phyloP scores from a whole-genome alignment of 2,797 vertebrate genomes.

The Streptopelia turtur region DNA sequence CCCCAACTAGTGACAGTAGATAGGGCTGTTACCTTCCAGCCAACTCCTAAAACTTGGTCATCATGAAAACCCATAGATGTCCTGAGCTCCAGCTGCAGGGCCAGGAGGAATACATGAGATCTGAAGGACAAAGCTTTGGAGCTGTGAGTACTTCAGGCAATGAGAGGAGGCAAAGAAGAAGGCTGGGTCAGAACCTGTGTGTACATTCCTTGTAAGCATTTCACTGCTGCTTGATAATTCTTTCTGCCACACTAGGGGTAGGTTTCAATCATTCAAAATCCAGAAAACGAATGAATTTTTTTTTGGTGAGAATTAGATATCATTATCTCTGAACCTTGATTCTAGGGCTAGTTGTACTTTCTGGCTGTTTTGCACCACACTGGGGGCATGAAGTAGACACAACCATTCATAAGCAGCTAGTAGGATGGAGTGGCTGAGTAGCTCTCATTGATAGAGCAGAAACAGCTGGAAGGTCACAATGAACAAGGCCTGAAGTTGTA shows the following conservation, averaged over 20 bases:
- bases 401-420: background rate
- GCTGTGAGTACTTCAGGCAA: background rate
- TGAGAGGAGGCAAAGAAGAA: background rate
- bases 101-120: background rate
- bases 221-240: background rate
- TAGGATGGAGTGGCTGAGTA: background rate
- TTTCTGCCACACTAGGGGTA: background rate
- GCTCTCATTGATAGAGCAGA: background rate
- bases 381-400: background rate
- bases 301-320: rapidly evolving
- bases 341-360: background rate
- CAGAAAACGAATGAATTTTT: background rate
- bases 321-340: background rate
- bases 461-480: background rate
- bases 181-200: background rate
- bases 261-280: background rate
- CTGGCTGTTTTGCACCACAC: background rate
- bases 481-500: background rate
- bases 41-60: background rate
- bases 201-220: background rate
- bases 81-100: background rate
- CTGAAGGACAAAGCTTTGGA: background rate
- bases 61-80: background rate
- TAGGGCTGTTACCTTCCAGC: background rate
- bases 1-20: rapidly evolving